Percentiles rank a stretch among this genome's conserved stretches.
Conservation (phyloP, 2,888 invertebrate species). For the Brachypalpus laphriformis region DNA sequence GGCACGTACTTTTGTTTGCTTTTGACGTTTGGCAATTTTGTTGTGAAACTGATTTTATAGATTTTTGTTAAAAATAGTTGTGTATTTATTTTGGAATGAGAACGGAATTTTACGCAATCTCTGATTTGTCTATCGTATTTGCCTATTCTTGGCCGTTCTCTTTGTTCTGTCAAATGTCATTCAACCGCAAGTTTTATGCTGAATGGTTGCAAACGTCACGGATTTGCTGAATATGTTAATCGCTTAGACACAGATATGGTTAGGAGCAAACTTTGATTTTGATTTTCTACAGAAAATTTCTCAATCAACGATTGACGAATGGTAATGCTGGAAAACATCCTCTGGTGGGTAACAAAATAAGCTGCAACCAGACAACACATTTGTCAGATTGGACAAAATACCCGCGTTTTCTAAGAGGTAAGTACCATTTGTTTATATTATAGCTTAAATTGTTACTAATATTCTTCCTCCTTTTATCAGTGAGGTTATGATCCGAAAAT, state of each 20-base stretch:
- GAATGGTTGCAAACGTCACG: conserved; percentile 24
- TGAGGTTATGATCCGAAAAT: no score
- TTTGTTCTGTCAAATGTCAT: conserved; percentile 66
- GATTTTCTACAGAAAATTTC: no score
- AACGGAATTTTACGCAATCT: conserved; percentile 24
- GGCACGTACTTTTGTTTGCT: not conserved
- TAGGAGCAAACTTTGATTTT: not conserved
- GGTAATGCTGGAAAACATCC: no score
- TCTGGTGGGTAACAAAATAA: no score
- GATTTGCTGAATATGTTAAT: not conserved
- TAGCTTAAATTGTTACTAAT: no score
- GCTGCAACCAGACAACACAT: no score
- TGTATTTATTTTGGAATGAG: conserved; percentile 22
- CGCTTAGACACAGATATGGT: not conserved
- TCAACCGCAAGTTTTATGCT: conserved; percentile 26
- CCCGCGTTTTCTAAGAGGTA: no score
- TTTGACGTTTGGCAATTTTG: not conserved
- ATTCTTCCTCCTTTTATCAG: no score
- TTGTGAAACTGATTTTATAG: not conserved
- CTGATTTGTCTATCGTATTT: not conserved
- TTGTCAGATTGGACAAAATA: no score
- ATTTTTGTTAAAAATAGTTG: not conserved
- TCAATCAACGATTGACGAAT: no score
- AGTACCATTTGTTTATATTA: no score
- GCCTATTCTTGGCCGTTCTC: conserved; percentile 26